Evolutionary conservation across 1,140 invertebrate species (phyloP).

Genomic region (Trichoplusia ni): DNA sequence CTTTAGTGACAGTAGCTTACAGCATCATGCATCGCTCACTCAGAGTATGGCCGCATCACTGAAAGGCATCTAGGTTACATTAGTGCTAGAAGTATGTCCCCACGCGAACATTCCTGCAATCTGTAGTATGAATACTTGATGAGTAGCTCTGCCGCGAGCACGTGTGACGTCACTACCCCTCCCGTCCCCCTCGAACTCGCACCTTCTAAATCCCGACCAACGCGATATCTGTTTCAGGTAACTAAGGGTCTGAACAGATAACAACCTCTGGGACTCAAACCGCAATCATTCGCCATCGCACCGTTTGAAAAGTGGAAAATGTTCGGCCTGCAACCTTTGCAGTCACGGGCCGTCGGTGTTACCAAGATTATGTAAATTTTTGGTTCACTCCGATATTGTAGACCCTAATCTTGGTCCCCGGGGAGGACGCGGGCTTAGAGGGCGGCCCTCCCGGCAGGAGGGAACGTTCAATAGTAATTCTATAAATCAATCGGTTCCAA

Average conservation of each 20-base stretch:
- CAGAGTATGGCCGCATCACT: too few species aligned
- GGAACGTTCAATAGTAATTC: slow-evolving; percentile 30
- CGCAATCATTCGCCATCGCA: slow-evolving; percentile 12
- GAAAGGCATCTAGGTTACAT: slow-evolving; percentile 2
- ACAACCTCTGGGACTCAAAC: slow-evolving; percentile 16
- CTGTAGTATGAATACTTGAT: slow-evolving; percentile 16
- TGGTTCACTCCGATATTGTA: slow-evolving; percentile 28
- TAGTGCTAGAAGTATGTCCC: slow-evolving; percentile 1
- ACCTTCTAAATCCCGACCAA: slow-evolving; percentile 7
- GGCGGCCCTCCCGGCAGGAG: neutral
- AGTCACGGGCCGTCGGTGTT: slow-evolving; percentile 18
- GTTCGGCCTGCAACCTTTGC: slow-evolving; percentile 13
- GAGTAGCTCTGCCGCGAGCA: neutral
- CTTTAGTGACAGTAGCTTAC: too few species aligned
- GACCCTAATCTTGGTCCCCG: slow-evolving; percentile 28
- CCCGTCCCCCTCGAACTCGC: too few species aligned
- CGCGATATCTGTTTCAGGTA: slow-evolving; percentile 14
- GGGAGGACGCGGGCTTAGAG: neutral
- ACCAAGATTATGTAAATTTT: slow-evolving; percentile 34
- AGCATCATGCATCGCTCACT: too few species aligned
- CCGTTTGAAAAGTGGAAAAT: slow-evolving; percentile 24
- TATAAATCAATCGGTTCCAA: slow-evolving; percentile 31
- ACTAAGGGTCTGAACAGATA: neutral
- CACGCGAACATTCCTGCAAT: slow-evolving; percentile 6
- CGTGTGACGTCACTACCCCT: too few species aligned